Percentiles rank a stretch among this genome's conserved stretches.
phyloP scores from a whole-genome alignment of 2,113 vertebrate genomes.

The Morone chrysops region DNA sequence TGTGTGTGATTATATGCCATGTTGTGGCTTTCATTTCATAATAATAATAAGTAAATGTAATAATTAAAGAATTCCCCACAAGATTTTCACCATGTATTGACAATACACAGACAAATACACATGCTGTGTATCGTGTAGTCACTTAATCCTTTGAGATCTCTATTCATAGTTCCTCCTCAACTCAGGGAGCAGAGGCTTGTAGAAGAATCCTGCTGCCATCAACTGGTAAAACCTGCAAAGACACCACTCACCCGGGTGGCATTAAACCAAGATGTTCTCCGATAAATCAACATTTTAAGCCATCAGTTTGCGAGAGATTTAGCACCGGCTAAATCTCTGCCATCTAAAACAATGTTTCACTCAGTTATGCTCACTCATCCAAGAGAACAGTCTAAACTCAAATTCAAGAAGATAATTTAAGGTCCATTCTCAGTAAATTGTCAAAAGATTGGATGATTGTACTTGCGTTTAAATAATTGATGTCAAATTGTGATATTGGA shows the following conservation, averaged over 20 bases:
- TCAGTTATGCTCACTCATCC: constrained; percentile 17
- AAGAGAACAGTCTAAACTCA: constrained; percentile 36
- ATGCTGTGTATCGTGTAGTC: neutral
- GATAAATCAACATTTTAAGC: constrained; percentile 29
- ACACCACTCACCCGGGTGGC: constrained; percentile 11
- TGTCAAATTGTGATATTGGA: constrained; percentile 49
- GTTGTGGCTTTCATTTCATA: neutral
- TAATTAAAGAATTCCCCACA: neutral
- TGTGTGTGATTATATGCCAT: neutral
- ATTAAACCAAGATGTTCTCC: constrained; percentile 15
- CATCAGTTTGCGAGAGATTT: constrained; percentile 36
- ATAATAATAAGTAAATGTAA: neutral
- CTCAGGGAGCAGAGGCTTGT: neutral
- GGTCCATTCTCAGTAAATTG: constrained; percentile 45
- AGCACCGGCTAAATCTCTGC: constrained; percentile 10
- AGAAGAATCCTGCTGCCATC: constrained; percentile 71
- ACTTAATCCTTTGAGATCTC: neutral
- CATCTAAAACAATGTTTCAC: constrained; percentile 48
- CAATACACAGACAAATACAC: neutral
- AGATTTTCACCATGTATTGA: neutral
- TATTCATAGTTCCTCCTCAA: neutral
- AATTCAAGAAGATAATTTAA: constrained; percentile 28
- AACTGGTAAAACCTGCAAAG: constrained; percentile 57
- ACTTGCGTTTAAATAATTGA: constrained; percentile 64
- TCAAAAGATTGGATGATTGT: constrained; percentile 63